These are phyloP conservation scores for Psittacula echo DNA, from an alignment of 2,797 vertebrate genomes.

Conservation along the genomic window DNA sequence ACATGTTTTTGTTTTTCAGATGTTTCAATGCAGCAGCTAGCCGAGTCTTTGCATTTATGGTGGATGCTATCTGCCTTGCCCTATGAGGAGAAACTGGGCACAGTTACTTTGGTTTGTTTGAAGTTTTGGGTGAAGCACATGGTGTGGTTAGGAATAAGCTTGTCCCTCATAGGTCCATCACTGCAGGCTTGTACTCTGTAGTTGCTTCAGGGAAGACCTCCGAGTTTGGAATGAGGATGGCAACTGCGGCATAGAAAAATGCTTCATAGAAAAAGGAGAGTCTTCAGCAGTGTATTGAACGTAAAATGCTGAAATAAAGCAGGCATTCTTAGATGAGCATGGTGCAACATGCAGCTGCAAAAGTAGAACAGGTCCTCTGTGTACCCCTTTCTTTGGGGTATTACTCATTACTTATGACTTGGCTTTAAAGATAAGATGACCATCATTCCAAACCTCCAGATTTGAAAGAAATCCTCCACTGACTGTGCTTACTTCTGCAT, in stretches of 20 bases:
- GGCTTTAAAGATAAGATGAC: background rate
- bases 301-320: background rate
- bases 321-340: background rate
- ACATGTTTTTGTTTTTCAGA: background rate
- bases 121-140: background rate
- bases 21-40: background rate
- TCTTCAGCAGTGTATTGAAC: background rate
- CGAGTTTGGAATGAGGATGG: background rate
- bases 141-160: background rate
- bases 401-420: background rate
- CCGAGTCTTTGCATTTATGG: background rate
- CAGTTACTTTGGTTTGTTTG: background rate
- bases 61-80: background rate
- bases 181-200: background rate
- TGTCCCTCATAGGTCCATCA: background rate
- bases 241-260: background rate
- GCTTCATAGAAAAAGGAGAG: background rate
- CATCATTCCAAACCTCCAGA: background rate
- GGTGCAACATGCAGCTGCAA: background rate
- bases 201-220: background rate
- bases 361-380: background rate
- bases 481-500: background rate
- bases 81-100: background rate
- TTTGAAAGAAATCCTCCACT: background rate
- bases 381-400: background rate